Base-by-base conservation (phyloP, 1,140 invertebrate species). In the Diploscapter pachys region DNA sequence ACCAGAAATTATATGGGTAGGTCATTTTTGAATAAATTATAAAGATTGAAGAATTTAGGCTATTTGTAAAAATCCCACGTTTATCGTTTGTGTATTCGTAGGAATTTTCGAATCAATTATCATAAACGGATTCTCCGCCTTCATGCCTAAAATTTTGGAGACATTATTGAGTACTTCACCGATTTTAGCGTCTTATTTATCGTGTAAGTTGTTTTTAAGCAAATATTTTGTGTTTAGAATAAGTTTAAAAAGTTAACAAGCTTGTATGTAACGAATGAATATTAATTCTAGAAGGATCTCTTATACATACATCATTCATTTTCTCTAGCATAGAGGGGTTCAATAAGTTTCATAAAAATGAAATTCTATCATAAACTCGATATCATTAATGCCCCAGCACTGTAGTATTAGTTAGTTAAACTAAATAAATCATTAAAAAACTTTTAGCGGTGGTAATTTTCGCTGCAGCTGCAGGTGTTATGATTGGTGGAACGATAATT, bases 131-230 rank as follows among this genome's bases (percentile, higher is more conserved):
- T 85, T 85, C 64, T 79, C 83, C 61, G 84, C 83, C 2, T 85
- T 85, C 66, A 85, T 85, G 83, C 83, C 83, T 5, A 85, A 85
- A 74, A 85, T 85, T 69, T 70, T 85, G 63, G 84, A 85, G 72
- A 81, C 83, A 3, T 71, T 85, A 11, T 64, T 85, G 48, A 82
- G 76, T 52, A 85, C 82, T 61, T 83, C 81, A 51, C 83, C 83
- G 6, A 80, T 83, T 3, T 73, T 77, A 53, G 84, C 78, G 4
- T 76, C 81, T 0, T 85, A 85, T 71, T 71, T 85, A 13, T 84
- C 84, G 4, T 85, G 82, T 84, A 79, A 78, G 77, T 63, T 4
- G 31, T 31, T 31, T 31, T 31, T 31, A 31, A 31, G 31, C 31
- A 1, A 1, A 31, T 31, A 31, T 0, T 31, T 31, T 31, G 31